Evolutionary conservation across 2,888 invertebrate genomes (phyloP), one percentile per base, ranked within the genome.

Genomic region (Athalia cordata): DNA sequence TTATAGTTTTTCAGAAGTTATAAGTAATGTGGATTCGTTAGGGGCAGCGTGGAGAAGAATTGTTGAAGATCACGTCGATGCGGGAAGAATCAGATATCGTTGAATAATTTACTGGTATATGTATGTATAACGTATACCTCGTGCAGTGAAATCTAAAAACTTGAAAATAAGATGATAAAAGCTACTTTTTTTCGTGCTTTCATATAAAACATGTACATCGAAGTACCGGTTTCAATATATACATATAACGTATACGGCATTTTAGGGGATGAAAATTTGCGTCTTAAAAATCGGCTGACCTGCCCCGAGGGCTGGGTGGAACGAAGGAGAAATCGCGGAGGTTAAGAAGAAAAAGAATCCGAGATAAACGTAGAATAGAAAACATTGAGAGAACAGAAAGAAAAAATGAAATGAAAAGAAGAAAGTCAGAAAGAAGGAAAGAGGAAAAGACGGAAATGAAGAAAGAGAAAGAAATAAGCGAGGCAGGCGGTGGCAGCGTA

Each of bases 401-500:
- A n/a, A 50, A 13, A 29, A 11, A 64, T 52, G 43, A 61, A n/a
- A 59, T 66, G 52, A 50, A 52, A 66, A 55, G 9, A 4, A 29
- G 64, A 59, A 50, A 29, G 49, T 9, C 43, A 49, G 11, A 52
- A 50, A n/a, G 78, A 4, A 8, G 76, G 29, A 15, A 11, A 15
- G 8, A 13, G 47, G 8, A 6, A 77, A 13, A 62, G 11, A 29
- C 6, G 50, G 62, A 9, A 64, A 62, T 45, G 11, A 50, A 64
- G 67, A 11, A 61, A 55, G 49, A 61, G 59, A 70, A 50, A 70
- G 45, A 15, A 13, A 62, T 8, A 62, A 29, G 13, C 7, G 59
- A 75, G 74, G 62, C 77, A 64, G 76, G 67, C 52, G 61, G 29
- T 29, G 29, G 29, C 67, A 78, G 61, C 91, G 85, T 94, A 95